phyloP scores from a whole-genome alignment of 1,140 invertebrate genomes.

The Rhynchophorus ferrugineus region DNA sequence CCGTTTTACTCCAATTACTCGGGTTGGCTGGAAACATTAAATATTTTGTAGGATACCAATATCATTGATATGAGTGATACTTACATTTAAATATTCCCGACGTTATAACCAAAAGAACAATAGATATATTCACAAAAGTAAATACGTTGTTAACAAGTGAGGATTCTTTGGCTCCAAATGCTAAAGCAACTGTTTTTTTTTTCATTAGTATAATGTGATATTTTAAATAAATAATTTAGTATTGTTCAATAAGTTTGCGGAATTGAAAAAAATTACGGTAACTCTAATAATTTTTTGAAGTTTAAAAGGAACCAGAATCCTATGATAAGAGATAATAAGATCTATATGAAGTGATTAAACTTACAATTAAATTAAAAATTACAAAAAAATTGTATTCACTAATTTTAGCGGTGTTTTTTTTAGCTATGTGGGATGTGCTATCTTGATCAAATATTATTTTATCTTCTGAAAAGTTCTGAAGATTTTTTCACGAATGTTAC shows the following conservation, averaged over 20 bases:
- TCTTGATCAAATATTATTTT: too few species aligned
- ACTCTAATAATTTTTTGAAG: background rate
- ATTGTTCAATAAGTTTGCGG: background rate
- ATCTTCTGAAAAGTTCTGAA: too few species aligned
- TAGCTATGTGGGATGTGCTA: too few species aligned
- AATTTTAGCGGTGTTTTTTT: too few species aligned
- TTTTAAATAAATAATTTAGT: background rate
- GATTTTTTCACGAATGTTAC: too few species aligned
- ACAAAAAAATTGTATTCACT: too few species aligned
- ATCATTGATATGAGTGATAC: conserved; percentile 6
- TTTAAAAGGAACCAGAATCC: too few species aligned
- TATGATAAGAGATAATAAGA: too few species aligned
- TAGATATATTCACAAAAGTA: conserved; percentile 60
- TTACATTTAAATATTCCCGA: conserved; percentile 60
- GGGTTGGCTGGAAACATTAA: conserved; percentile 15
- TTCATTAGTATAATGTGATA: background rate
- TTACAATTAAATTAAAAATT: too few species aligned
- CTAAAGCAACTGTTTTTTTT: conserved; percentile 40
- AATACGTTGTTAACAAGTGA: conserved; percentile 68
- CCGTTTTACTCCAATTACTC: conserved; percentile 53
- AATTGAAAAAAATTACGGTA: background rate
- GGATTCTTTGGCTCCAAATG: conserved; percentile 70
- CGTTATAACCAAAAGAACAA: conserved; percentile 65
- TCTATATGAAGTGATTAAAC: too few species aligned
- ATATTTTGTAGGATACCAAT: background rate